Conservation (phyloP, 2,113 vertebrate genomes). For the Oncorhynchus keta region DNA sequence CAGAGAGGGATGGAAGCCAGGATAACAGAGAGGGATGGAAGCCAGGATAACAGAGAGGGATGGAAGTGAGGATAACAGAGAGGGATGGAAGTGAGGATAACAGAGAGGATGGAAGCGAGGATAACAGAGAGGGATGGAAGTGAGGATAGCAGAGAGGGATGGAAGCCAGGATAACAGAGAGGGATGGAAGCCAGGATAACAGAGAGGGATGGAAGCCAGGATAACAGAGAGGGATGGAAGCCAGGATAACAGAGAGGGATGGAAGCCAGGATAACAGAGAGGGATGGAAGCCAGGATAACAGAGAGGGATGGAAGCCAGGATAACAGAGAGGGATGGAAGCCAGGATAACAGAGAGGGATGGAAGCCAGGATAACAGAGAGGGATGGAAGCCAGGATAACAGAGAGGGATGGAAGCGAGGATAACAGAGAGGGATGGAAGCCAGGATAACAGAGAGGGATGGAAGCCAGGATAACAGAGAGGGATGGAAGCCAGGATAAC, state of each 20-base stretch:
- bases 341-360: no score
- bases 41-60: neutral
- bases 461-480: no score
- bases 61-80: slow-evolving; percentile 19
- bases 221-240: no score
- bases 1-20: no score
- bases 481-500: slow-evolving; percentile 8
- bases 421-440: slow-evolving; percentile 27
- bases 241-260: no score
- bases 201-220: neutral
- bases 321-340: no score
- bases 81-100: slow-evolving; percentile 3
- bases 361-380: no score
- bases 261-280: no score
- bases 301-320: no score
- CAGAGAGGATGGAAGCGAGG: slow-evolving; percentile 2
- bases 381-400: no score
- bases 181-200: neutral
- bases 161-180: neutral
- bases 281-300: no score
- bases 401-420: slow-evolving; percentile 4
- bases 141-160: neutral
- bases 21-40: no score
- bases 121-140: neutral
- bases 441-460: neutral